Percentiles rank a stretch among this genome's conserved stretches.
Evolutionary conservation across 2,888 invertebrate species (phyloP).

Genomic region (Biston stratarius): DNA sequence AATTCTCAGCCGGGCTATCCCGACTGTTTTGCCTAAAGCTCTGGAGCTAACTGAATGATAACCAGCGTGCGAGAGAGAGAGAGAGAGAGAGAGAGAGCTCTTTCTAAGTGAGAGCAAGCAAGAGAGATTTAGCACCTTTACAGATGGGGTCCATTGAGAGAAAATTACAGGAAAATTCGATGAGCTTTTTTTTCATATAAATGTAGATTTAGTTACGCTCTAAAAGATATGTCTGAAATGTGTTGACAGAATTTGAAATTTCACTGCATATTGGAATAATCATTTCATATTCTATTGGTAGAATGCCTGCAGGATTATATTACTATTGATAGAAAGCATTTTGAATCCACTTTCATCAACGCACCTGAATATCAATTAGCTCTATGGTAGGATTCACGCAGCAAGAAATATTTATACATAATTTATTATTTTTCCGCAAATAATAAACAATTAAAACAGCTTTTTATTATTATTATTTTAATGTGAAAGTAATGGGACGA

Average conservation of each 20-base stretch:
- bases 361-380: no score
- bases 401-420: no score
- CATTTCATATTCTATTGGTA: background rate
- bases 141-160: slow-evolving; percentile 27
- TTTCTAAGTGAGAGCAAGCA: slow-evolving; percentile 8
- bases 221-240: background rate
- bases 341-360: no score
- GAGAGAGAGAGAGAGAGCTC: slow-evolving; percentile 34
- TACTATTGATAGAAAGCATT: background rate
- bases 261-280: background rate
- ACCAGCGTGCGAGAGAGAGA: slow-evolving; percentile 42
- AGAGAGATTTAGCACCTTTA: background rate
- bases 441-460: no score
- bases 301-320: background rate
- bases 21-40: slow-evolving; percentile 50
- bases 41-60: slow-evolving; percentile 55
- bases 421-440: no score
- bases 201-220: slow-evolving; percentile 3
- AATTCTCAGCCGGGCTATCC: slow-evolving; percentile 41
- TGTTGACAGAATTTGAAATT: slow-evolving; percentile 1
- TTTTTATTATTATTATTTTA: no score
- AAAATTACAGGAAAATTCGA: slow-evolving; percentile 13
- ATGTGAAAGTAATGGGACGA: no score
- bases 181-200: slow-evolving; percentile 12
- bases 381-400: no score